Evolutionary conservation across 2,797 vertebrate genomes (phyloP), one percentile per base, ranked within the genome.

Genomic region (Sebastes vulpes): DNA sequence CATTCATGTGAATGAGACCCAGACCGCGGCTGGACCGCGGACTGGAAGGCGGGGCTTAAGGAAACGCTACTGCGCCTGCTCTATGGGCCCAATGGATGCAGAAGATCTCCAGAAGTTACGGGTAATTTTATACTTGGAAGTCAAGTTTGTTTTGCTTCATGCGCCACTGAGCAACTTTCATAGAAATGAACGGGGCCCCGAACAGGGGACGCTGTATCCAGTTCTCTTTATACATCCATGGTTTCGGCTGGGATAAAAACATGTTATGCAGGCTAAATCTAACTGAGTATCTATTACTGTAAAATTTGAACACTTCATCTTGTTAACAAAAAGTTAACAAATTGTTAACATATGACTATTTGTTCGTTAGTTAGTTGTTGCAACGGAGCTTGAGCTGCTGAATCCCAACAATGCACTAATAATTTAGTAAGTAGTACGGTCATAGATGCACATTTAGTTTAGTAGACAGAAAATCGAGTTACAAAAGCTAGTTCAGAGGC

Each of bases 1-100:
- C 38, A 0, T 42, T 42, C 38, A 42, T 42, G 38, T 0, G 38
- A 42, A 42, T 42, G 0, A 42, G 38, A 0, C 12, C 14, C 0
- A 46, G 0, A 46, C 6, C 14, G 16, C 0, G 42, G 42, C 42
- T 46, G 38, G 38, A 42, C 38, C 14, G 14, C 5, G 14, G 14
- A 6, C 38, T 6, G 42, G 42, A 46, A 0, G 42, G 6, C 6
- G 16, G 42, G 42, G 42, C 0, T 46, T 46, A 46, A 3, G 42
- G 16, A 18, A 46, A 46, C 16, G 16, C 42, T 46, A 16, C 16
- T 18, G 42, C 6, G 42, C 42, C 42, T 18, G 18, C 18, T n/a
- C 46, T 48, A 48, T 48, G 46, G 6, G 46, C 46, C 18, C 46
- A 48, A 4, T 48, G 46, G 46, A 48, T 48, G 46, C 18, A 14